Conservation (phyloP, 2,888 invertebrate species). For the Eledona agricola region DNA sequence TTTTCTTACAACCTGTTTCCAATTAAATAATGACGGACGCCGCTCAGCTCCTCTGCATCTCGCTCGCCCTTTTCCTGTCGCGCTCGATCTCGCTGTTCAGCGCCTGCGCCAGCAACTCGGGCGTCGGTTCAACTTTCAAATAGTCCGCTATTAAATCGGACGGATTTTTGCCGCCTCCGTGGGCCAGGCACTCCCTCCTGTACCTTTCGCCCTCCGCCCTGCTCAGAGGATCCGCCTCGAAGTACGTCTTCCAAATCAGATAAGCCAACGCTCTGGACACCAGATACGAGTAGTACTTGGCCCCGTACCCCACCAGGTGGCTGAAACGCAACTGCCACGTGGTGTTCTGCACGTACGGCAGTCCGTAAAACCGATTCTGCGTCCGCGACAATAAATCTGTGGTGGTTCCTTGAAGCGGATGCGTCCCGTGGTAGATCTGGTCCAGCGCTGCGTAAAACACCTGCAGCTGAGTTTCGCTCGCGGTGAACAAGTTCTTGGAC, state of each 20-base stretch:
- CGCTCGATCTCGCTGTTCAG: constrained; percentile 78
- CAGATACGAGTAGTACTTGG: constrained; percentile 97
- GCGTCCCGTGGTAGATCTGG: constrained; percentile 83
- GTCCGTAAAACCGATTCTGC: constrained; percentile 83
- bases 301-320: constrained; percentile 97
- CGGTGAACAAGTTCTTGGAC: constrained; percentile 86
- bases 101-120: constrained; percentile 80
- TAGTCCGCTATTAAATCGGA: constrained; percentile 81
- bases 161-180: constrained; percentile 90
- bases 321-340: constrained; percentile 97
- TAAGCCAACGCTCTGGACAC: constrained; percentile 94
- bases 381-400: constrained; percentile 79
- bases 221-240: constrained; percentile 79
- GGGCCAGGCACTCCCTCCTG: constrained; percentile 77
- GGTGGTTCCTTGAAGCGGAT: constrained; percentile 67
- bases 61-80: constrained; percentile 47
- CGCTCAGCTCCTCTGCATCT: constrained; percentile 3
- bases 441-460: constrained; percentile 77
- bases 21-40: constrained; percentile 6
- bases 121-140: constrained; percentile 78
- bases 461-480: constrained; percentile 81
- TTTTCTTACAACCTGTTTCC: too few relatives aligned
- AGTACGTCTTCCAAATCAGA: constrained; percentile 90
- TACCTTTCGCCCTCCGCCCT: constrained; percentile 82
- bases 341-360: constrained; percentile 90